Evolutionary conservation across 2,888 invertebrate genomes (phyloP), one percentile per base, ranked within the genome.

Genomic region (Aromia moschata): DNA sequence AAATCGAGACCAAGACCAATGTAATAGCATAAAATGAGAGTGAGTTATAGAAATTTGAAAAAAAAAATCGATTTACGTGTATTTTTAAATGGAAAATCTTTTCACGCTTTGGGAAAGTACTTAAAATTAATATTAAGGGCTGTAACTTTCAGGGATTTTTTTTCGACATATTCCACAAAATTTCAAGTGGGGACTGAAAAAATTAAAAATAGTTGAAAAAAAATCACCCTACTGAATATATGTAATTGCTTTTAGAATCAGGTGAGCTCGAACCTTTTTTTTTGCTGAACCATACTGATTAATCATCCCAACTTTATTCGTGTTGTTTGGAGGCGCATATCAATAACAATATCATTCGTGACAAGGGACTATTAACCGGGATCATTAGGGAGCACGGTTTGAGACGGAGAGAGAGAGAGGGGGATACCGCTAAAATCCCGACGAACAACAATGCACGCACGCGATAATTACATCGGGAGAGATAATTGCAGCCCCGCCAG

Each of bases 341-440:
- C 67, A 70, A 70, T 71, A 71, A 69, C 67, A 64, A 65, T 71
- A 68, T 66, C 53, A 65, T 70, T 71, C 74, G 73, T 75, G 74
- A 59, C 68, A 46, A 64, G 14, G 14, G 49, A 46, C 70, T 65
- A 75, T 75, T 75, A 75, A 60, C 54, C 38, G 55, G 58, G 55
- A 70, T 70, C 74, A 71, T 72, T 71, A 74, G 65, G 62, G 53
- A 53, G 38, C 60, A 51, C 62, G 37, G 65, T 69, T 69, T 65
- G 64, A 62, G 68, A 70, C 69, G 9, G 25, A 25, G 9, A 25
- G 25, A 25, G 25, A 5, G 25, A 25, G 25, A 25, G 25, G 9
- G 4, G 5, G 33, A 25, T 25, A 3, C 33, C 2, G 33, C 33
- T 33, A 10, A 68, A 69, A 65, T 70, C 64, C 65, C 55, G 62